These are phyloP conservation scores for Discoglossus pictus DNA, from an alignment of 2,797 vertebrate genomes.

Conservation along the genomic window DNA sequence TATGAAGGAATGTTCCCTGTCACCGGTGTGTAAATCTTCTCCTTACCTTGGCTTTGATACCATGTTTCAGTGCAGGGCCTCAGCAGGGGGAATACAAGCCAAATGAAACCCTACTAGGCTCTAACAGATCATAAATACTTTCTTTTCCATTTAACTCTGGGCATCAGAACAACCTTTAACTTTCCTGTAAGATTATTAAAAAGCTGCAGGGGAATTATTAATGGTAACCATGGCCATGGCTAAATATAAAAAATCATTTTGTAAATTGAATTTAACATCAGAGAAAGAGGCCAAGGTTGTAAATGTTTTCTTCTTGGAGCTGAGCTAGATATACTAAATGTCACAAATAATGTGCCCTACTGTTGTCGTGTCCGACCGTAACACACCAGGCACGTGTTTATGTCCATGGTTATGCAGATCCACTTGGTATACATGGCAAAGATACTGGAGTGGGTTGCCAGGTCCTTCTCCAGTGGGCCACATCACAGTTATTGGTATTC, in stretches of 20 bases:
- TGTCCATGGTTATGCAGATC: too few species aligned
- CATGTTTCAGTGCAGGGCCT: background rate
- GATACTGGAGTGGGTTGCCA: too few species aligned
- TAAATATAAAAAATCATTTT: background rate
- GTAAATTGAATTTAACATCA: background rate
- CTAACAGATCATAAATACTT: conserved; percentile 46
- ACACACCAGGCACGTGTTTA: too few species aligned
- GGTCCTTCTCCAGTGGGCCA: too few species aligned
- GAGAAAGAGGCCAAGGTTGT: background rate
- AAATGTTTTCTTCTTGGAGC: too few species aligned
- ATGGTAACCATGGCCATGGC: background rate
- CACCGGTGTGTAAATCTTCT: too few species aligned
- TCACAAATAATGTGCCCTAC: too few species aligned
- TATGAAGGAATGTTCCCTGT: too few species aligned
- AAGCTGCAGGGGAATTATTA: conserved; percentile 13
- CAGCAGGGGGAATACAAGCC: conserved; percentile 15
- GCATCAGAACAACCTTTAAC: background rate
- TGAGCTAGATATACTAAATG: too few species aligned
- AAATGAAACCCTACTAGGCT: background rate
- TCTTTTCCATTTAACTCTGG: conserved; percentile 29
- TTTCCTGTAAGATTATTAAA: conserved; percentile 10
- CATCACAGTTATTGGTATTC: too few species aligned
- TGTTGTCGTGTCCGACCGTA: too few species aligned
- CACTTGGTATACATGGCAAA: too few species aligned
- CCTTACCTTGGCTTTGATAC: conserved; percentile 25